These are phyloP conservation scores for Columbina picui DNA, from an alignment of 2,113 vertebrate genomes.

Conservation along the genomic window DNA sequence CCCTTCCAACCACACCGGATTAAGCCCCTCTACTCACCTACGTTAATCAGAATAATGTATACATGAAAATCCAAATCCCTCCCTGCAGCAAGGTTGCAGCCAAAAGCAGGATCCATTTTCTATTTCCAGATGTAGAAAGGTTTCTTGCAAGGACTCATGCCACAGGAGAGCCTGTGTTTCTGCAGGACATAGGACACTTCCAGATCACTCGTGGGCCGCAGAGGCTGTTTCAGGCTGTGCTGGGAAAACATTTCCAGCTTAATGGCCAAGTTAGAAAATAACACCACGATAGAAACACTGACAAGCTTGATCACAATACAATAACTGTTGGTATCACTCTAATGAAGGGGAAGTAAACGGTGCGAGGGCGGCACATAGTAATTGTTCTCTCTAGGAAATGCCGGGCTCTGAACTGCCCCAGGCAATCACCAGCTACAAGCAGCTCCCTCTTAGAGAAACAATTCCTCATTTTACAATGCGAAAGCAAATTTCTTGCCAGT, in stretches of 20 bases:
- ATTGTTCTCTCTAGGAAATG: slow-evolving; percentile 47
- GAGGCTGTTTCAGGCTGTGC: background rate
- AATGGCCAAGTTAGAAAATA: background rate
- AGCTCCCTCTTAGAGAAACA: slow-evolving; percentile 41
- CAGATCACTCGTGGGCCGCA: background rate
- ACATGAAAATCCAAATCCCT: background rate
- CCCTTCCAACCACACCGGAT: background rate
- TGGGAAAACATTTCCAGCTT: background rate
- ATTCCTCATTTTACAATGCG: slow-evolving; percentile 43
- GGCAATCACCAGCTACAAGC: background rate
- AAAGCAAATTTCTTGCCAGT: slow-evolving; percentile 62
- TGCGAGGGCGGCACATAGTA: slow-evolving; percentile 24
- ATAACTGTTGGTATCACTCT: background rate
- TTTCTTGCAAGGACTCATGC: background rate
- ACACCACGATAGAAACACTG: background rate
- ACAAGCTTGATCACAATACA: slow-evolving; percentile 19
- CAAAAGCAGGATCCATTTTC: background rate
- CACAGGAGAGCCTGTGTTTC: background rate
- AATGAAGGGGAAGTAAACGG: slow-evolving; percentile 19
- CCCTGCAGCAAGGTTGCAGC: background rate
- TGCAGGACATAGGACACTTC: background rate
- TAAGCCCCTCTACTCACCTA: background rate
- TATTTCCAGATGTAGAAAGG: background rate
- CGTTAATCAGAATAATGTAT: background rate
- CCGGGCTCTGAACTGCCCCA: background rate